A percentile compares a stretch with the other conserved stretches of the same genome.
These are phyloP conservation scores for Phengaris alcon DNA, from an alignment of 2,888 invertebrate genomes.

Conservation along the genomic window DNA sequence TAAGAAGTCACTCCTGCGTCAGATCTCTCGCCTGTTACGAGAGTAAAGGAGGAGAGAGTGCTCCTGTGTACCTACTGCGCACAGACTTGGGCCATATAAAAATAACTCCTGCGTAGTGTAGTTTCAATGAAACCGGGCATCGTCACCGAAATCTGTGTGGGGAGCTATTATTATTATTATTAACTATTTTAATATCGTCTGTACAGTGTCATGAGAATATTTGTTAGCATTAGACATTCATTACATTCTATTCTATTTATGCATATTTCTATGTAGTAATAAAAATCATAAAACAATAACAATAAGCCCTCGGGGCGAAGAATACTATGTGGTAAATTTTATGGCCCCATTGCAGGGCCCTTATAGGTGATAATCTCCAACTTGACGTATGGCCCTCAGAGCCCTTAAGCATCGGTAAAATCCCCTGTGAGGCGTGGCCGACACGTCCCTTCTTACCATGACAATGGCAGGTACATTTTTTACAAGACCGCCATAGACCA, in stretches of 20 bases:
- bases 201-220: too few relatives aligned
- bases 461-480: slow-evolving; percentile 72
- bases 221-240: too few relatives aligned
- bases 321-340: background rate
- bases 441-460: slow-evolving; percentile 71
- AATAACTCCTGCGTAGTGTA: too few relatives aligned
- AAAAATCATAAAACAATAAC: slow-evolving; percentile 2
- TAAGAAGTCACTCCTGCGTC: too few relatives aligned
- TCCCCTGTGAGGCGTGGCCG: slow-evolving; percentile 58
- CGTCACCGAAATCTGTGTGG: too few relatives aligned
- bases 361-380: slow-evolving; percentile 21
- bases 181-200: too few relatives aligned
- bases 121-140: too few relatives aligned
- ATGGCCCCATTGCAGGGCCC: slow-evolving; percentile 1
- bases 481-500: slow-evolving; percentile 47
- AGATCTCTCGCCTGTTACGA: too few relatives aligned
- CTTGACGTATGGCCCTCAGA: slow-evolving; percentile 32
- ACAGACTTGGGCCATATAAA: too few relatives aligned
- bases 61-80: too few relatives aligned
- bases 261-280: background rate
- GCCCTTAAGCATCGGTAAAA: slow-evolving; percentile 51
- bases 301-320: background rate
- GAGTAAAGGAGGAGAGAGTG: too few relatives aligned
- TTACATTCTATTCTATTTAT: background rate
- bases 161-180: too few relatives aligned